A percentile compares a stretch with the other conserved stretches of the same genome.
phyloP scores from a whole-genome alignment of 2,888 invertebrate species.

The Malthinus seriepunctatus region DNA sequence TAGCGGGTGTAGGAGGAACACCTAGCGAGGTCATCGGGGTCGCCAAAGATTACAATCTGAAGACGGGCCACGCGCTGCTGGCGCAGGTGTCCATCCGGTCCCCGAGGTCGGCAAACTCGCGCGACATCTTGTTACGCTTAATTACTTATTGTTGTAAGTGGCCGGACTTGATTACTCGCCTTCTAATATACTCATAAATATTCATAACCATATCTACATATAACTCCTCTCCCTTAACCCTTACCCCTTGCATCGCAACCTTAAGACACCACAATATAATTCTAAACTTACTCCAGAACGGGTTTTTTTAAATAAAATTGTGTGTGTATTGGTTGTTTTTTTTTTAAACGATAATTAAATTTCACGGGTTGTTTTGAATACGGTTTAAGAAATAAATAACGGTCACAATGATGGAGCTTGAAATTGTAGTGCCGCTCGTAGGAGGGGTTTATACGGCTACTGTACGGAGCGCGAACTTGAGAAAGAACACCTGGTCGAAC shows the following conservation, averaged over 20 bases:
- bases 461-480: conserved; percentile 42
- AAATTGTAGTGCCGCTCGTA: conserved; percentile 38
- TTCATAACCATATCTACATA: conserved; percentile 37
- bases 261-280: background rate
- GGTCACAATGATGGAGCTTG: conserved; percentile 36
- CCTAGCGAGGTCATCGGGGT: conserved; percentile 47
- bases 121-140: conserved; percentile 52
- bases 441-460: conserved; percentile 45
- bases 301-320: background rate
- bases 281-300: background rate
- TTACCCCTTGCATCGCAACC: background rate
- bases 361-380: too few species aligned
- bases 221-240: conserved; percentile 10
- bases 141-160: conserved; percentile 51
- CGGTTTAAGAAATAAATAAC: conserved; percentile 25
- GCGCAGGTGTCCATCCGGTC: conserved; percentile 50
- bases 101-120: conserved; percentile 37
- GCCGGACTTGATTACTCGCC: conserved; percentile 38
- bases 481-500: conserved; percentile 48
- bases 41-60: conserved; percentile 50
- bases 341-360: too few species aligned
- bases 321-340: background rate
- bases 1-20: conserved; percentile 49
- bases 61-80: conserved; percentile 51
- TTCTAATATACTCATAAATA: conserved; percentile 43